A percentile compares a stretch with the other conserved stretches of the same genome.
Conservation (phyloP, 1,140 invertebrate species). For the Leptopilina clavipes region DNA sequence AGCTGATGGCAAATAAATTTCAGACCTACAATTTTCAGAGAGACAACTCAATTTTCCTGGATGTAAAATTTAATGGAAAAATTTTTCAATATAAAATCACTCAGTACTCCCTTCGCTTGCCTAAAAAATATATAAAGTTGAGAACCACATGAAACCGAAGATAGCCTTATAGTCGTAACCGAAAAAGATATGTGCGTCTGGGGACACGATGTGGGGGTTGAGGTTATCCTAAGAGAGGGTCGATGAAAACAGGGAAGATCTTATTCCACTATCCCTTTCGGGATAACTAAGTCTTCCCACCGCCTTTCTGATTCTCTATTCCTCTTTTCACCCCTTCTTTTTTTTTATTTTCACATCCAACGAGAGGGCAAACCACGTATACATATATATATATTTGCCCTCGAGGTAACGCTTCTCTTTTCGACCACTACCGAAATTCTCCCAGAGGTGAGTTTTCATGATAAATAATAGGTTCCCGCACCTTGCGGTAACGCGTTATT, state of each 20-base stretch:
- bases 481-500: not conserved
- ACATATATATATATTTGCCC: not conserved
- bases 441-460: conserved; percentile 5
- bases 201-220: conserved; percentile 6
- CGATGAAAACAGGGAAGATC: not conserved
- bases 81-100: conserved; percentile 10
- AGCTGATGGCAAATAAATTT: not conserved
- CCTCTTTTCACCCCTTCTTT: not conserved
- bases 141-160: conserved; percentile 21
- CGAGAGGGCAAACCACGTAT: too few species aligned
- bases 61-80: not conserved
- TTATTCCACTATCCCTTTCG: conserved; percentile 29
- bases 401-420: not conserved
- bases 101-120: not conserved
- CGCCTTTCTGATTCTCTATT: conserved; percentile 13
- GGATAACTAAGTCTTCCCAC: conserved; percentile 25
- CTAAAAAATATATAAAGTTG: not conserved
- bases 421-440: not conserved
- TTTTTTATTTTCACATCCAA: not conserved
- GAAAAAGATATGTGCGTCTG: conserved; percentile 29
- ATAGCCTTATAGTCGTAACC: conserved; percentile 24
- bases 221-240: not conserved
- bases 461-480: conserved; percentile 1
- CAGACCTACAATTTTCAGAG: not conserved
- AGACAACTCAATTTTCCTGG: not conserved